Evolutionary conservation across 2,797 vertebrate genomes (phyloP).

Genomic region (Naso thynnoides): DNA sequence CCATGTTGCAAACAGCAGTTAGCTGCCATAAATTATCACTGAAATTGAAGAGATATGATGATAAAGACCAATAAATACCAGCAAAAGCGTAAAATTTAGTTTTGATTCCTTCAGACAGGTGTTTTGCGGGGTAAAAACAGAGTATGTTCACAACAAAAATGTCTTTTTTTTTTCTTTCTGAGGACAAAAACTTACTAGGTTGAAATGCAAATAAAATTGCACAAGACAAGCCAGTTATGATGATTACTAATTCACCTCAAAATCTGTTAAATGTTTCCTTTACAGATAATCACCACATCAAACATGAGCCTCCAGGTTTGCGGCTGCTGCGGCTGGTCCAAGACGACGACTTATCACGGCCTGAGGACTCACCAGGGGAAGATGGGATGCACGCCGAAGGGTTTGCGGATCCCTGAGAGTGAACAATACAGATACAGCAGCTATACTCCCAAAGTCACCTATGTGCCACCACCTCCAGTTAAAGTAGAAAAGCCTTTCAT

Average conservation of each 20-base stretch:
- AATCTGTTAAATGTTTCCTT: background rate
- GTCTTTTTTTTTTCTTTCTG: background rate
- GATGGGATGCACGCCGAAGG: constrained; percentile 52
- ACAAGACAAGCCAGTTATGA: background rate
- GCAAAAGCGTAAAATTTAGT: no score
- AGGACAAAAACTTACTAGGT: background rate
- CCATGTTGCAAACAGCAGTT: background rate
- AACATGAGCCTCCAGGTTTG: constrained; percentile 43
- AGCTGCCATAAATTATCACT: background rate
- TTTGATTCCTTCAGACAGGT: background rate
- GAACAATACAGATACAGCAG: background rate
- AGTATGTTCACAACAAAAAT: background rate
- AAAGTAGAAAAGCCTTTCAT: rapidly evolving
- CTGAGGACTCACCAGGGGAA: constrained; percentile 62
- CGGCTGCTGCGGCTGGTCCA: constrained; percentile 59
- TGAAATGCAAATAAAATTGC: no score
- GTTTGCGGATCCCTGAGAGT: constrained; percentile 8
- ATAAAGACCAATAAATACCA: background rate
- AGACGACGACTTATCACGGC: constrained; percentile 25
- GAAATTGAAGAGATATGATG: background rate
- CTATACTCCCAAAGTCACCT: rapidly evolving
- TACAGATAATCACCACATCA: constrained; percentile 9
- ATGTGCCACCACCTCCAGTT: background rate
- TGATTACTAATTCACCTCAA: background rate
- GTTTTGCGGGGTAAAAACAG: background rate